Conservation (phyloP, 2,113 vertebrate species). For the Smithornis capensis region DNA sequence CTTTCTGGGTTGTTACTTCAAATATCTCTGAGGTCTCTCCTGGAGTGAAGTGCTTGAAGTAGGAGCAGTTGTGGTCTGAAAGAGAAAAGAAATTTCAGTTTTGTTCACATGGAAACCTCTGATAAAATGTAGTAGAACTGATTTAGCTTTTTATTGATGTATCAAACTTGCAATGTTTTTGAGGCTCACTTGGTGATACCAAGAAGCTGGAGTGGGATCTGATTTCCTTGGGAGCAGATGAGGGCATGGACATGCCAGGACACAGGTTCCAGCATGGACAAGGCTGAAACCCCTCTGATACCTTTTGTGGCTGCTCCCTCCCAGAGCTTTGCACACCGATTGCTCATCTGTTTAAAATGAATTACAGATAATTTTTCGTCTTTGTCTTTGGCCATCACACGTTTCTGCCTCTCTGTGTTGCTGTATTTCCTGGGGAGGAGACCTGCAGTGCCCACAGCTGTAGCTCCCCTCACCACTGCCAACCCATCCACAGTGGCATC, state of each 20-base stretch:
- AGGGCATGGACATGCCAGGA: accelerated
- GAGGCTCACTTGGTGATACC: background rate
- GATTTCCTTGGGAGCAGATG: background rate
- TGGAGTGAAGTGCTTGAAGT: constrained; percentile 92
- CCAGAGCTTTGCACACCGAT: background rate
- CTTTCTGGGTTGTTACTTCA: constrained; percentile 92
- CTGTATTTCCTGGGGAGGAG: background rate
- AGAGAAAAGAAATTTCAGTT: background rate
- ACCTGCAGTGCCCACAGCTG: background rate
- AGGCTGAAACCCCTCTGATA: background rate
- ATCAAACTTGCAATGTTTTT: background rate
- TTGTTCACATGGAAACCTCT: background rate
- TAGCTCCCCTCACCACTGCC: background rate
- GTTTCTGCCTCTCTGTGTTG: background rate
- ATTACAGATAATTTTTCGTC: background rate
- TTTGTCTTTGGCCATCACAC: background rate
- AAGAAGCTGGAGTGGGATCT: background rate
- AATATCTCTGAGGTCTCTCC: constrained; percentile 87
- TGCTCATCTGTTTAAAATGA: background rate
- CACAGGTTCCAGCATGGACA: background rate
- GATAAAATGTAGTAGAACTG: background rate
- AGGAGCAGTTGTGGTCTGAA: constrained; percentile 90
- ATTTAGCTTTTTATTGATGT: background rate
- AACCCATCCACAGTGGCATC: accelerated
- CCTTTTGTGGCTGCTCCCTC: background rate